Evolutionary conservation across 2,797 vertebrate genomes (phyloP).

Genomic region (Micrastur ruficollis): DNA sequence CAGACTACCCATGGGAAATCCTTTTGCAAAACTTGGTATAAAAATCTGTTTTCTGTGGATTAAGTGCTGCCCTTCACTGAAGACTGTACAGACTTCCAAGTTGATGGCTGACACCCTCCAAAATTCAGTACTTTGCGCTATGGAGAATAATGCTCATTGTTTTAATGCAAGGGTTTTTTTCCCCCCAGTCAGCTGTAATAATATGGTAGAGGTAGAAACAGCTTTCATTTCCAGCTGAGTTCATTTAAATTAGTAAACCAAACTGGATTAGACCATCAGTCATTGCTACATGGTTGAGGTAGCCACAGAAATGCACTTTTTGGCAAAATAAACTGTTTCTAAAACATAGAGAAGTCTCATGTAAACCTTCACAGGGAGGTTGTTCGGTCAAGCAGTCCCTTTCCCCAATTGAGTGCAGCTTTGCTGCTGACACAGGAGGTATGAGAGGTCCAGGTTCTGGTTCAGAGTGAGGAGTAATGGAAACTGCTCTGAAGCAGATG

Average conservation of each 20-base stretch:
- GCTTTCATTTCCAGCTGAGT: background rate
- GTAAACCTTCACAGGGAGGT: background rate
- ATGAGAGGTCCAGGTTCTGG: background rate
- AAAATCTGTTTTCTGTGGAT: background rate
- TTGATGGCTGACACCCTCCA: background rate
- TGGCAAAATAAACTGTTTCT: background rate
- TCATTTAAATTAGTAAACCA: background rate
- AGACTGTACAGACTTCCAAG: background rate
- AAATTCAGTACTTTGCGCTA: background rate
- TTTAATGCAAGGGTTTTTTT: background rate
- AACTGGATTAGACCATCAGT: background rate
- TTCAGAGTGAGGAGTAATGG: background rate
- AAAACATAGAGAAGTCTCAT: background rate
- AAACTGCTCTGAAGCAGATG: background rate
- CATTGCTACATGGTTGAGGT: background rate
- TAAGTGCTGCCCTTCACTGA: background rate
- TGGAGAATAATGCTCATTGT: background rate
- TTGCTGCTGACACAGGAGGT: background rate
- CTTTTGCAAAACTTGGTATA: background rate
- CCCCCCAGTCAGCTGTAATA: background rate
- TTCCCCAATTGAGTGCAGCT: rapidly evolving
- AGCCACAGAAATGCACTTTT: background rate
- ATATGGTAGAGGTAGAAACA: background rate
- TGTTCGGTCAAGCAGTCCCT: background rate
- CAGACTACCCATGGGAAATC: background rate